Conservation (phyloP, 1,140 invertebrate species). For the Formica selysi region DNA sequence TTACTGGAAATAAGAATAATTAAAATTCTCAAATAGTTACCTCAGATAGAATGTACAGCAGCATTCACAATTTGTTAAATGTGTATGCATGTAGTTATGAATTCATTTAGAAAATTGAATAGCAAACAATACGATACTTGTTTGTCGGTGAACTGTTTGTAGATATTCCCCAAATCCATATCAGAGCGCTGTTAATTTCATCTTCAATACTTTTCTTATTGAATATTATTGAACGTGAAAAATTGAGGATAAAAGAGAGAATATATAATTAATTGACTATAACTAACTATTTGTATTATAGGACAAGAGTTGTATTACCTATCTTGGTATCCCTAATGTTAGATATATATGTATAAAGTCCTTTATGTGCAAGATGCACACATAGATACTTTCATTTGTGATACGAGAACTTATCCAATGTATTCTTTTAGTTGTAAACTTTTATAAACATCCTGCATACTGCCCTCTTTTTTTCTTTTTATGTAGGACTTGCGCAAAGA, state of each 20-base stretch:
- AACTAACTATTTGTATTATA: conserved; percentile 34
- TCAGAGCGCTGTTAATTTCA: conserved; percentile 1
- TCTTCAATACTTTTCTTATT: conserved; percentile 23
- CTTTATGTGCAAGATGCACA: conserved; percentile 30
- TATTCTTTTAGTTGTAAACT: conserved; percentile 66
- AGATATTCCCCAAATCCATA: not conserved
- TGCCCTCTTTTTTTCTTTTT: not conserved
- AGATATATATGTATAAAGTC: conserved; percentile 27
- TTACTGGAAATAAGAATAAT: not conserved
- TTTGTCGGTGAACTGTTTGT: conserved; percentile 39
- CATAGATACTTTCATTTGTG: conserved; percentile 29
- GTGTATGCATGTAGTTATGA: conserved; percentile 46
- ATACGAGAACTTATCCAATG: conserved; percentile 46
- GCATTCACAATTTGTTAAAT: conserved; percentile 25
- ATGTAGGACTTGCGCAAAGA: not conserved
- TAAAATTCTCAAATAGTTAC: not conserved
- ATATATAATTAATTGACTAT: conserved; percentile 21
- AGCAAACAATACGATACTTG: not conserved
- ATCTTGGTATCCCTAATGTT: conserved; percentile 35
- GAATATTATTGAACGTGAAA: not conserved
- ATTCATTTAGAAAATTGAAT: conserved; percentile 24
- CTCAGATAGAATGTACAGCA: not conserved
- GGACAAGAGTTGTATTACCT: conserved; percentile 16
- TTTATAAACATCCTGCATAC: conserved; percentile 3
- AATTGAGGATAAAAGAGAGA: not conserved